Percentiles rank a stretch among this genome's conserved stretches.
Evolutionary conservation across 2,113 vertebrate species (phyloP).

Genomic region (Zingel zingel): DNA sequence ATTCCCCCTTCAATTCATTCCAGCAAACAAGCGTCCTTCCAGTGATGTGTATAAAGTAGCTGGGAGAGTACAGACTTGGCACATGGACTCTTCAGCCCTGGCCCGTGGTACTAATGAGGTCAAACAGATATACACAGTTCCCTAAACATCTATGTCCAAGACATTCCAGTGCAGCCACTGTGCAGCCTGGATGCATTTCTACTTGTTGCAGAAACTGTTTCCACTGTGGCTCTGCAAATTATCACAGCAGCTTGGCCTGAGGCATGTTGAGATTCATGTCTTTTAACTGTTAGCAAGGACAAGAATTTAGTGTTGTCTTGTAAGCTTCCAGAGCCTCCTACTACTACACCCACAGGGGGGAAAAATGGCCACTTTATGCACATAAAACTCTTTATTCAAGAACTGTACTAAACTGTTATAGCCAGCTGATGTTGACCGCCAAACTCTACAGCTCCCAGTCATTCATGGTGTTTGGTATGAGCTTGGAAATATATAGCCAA

Average conservation of each 20-base stretch:
- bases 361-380: constrained; percentile 27
- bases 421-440: constrained; percentile 30
- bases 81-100: constrained; percentile 29
- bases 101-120: constrained; percentile 72
- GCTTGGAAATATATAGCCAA: neutral
- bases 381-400: constrained; percentile 43
- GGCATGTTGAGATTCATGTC: constrained; percentile 42
- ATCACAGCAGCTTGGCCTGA: constrained; percentile 46
- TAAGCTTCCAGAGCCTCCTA: constrained; percentile 39
- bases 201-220: constrained; percentile 33
- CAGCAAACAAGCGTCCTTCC: constrained; percentile 40
- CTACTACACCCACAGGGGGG: constrained; percentile 10
- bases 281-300: constrained; percentile 6
- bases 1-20: constrained; percentile 19
- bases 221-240: constrained; percentile 45
- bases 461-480: neutral
- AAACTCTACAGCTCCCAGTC: constrained; percentile 16
- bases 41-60: constrained; percentile 51
- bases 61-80: constrained; percentile 57
- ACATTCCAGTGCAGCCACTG: constrained; percentile 54
- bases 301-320: constrained; percentile 35
- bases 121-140: constrained; percentile 63
- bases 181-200: constrained; percentile 48
- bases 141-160: constrained; percentile 57
- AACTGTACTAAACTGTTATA: constrained; percentile 39